Base-by-base conservation (phyloP, 2,113 vertebrate genomes). In the Centropristis striata region DNA sequence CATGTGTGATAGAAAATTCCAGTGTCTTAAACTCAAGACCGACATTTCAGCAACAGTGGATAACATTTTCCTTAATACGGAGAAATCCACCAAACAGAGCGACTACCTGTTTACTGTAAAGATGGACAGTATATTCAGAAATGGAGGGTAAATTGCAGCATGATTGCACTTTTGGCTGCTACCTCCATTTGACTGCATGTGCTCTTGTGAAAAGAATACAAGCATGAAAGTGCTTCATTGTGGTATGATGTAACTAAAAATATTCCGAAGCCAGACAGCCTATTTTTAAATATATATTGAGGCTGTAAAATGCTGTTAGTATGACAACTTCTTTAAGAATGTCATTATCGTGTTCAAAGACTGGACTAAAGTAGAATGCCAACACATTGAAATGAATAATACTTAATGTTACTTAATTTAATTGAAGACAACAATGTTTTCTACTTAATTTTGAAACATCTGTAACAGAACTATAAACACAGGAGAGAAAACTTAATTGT, bases 181-280 rank as follows among this genome's bases (percentile, higher is more conserved):
- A 42, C 63, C 20, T 46, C 10, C 42, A 25, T 53, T 21, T 39
- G 3, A 25, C 46, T 50, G 25, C 13, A 47, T 49, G 5, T 21
- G 25, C 6, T 65, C 12, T 12, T 5, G 13, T 8, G 2, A 21
- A 32, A 25, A 63, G 36, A 27, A 39, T 15, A 63, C 9, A 41
- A 27, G 47, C 42, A 72, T 49, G 6, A 10, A 63, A 58, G 32
- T 21, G 32, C 13, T 58, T 61, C 37, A 54, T 51, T 54, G 18
- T 46, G 8, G 21, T 37, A 46, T 67, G 74, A 60, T 47, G 80
- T 27, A 74, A 78, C 41, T 4, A 20, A 44, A 5, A 27, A 1
- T 14, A 11, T 14, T 39, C n/a, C 1, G 4, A 28, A n/a, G 37
- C 3, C 2, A 20, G 18, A 23, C n/a, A 2, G 21, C 8, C 42